phyloP scores from a whole-genome alignment of 1,140 invertebrate genomes.

The Bombus difficillimus region DNA sequence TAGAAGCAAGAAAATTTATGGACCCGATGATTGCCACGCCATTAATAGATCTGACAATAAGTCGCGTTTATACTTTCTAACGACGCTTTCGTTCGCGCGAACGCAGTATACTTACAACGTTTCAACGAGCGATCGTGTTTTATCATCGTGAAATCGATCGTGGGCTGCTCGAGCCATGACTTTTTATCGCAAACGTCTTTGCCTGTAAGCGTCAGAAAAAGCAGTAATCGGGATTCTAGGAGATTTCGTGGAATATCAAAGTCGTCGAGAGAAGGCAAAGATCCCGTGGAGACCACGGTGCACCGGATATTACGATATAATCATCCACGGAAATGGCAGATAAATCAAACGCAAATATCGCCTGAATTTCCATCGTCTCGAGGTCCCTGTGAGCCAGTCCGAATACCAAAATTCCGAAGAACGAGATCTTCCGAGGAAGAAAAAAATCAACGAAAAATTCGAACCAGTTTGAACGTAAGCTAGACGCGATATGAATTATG shows the following conservation, averaged over 20 bases:
- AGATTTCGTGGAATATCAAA: not conserved
- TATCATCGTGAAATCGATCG: not conserved
- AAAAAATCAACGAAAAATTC: not conserved
- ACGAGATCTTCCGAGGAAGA: not conserved
- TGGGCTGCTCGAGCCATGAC: no score
- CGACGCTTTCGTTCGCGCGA: not conserved
- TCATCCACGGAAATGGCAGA: not conserved
- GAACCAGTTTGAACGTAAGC: not conserved
- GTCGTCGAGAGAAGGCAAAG: not conserved
- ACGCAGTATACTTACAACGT: no score
- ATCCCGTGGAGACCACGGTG: no score
- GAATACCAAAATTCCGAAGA: no score
- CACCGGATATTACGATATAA: slow-evolving; percentile 37
- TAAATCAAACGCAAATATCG: slow-evolving; percentile 33
- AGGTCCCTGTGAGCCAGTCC: not conserved
- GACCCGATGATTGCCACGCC: not conserved
- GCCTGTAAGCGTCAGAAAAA: no score
- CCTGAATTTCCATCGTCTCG: slow-evolving; percentile 3
- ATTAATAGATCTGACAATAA: no score
- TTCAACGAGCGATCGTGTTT: not conserved
- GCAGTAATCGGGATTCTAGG: not conserved
- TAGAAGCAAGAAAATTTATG: not conserved
- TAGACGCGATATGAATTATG: slow-evolving; percentile 5
- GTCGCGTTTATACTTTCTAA: not conserved
- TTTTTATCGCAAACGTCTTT: no score